Evolutionary conservation across 2,888 invertebrate species (phyloP).

Genomic region (Lepidocyrtinus sp.): DNA sequence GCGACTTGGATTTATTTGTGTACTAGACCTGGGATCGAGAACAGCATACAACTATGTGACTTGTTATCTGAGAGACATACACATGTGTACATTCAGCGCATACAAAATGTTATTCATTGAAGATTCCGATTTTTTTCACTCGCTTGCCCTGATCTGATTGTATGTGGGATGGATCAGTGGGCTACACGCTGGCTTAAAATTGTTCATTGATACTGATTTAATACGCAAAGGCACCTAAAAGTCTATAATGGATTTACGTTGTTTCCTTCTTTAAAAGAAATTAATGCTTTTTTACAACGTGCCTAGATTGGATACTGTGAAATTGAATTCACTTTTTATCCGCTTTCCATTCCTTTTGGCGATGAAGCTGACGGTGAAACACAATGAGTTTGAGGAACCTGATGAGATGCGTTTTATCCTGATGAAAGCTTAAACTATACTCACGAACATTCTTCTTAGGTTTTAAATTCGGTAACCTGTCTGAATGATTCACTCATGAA

Average conservation of each 20-base stretch:
- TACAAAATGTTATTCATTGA: background rate
- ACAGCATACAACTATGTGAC: background rate
- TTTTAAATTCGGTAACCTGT: too few relatives aligned
- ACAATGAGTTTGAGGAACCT: too few relatives aligned
- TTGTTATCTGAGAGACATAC: background rate
- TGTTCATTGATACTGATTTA: background rate
- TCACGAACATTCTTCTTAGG: too few relatives aligned
- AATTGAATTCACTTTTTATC: constrained; percentile 6
- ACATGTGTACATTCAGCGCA: too few relatives aligned
- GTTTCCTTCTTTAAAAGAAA: background rate
- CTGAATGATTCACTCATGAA: too few relatives aligned
- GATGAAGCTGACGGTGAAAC: too few relatives aligned
- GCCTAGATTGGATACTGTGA: background rate
- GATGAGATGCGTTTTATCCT: too few relatives aligned
- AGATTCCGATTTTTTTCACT: background rate
- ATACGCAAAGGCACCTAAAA: background rate
- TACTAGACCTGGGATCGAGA: background rate
- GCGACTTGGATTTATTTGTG: constrained; percentile 48
- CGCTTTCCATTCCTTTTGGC: too few relatives aligned
- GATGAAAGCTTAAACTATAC: too few relatives aligned
- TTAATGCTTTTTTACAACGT: background rate
- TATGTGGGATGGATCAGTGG: background rate
- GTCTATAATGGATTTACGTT: background rate
- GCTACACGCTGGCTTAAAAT: background rate
- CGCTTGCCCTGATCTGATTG: constrained; percentile 14